Base-by-base conservation (phyloP, 2,888 invertebrate genomes). In the Deladenus siricidicola region DNA sequence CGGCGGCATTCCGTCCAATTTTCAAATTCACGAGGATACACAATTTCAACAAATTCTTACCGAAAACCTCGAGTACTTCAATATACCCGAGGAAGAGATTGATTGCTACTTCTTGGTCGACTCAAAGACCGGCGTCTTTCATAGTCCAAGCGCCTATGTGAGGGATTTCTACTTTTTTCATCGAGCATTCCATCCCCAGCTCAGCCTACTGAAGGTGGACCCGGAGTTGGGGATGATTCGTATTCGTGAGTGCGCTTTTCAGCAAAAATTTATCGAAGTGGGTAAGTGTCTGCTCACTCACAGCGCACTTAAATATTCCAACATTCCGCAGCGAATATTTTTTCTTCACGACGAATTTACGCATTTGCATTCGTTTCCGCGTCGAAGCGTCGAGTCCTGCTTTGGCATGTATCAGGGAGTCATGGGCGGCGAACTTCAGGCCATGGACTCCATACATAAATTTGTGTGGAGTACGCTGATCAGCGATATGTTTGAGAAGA, bases 321-420 rank as follows among this genome's bases (percentile, higher is more conserved):
- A 89, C 88, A 86, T 94, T 10, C 92, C 94, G 6, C 96, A 94
- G 82, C 85, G 96, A 67, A 94, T 98, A 3, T 92, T 94, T 2
- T 98, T 98, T 79, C 84, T 99, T 4, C 96, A 98, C 80, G 98
- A 99, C 78, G 98, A 99, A 80, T 84, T 99, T 8, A 93, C 94
- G 86, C 98, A 98, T 80, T 83, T 98, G 8, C 96, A 96, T 0
- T 90, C 96, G 0, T 99, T 99, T 80, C 98, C 98, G 0, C 85
- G 98, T 30, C 96, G 96, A 82, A 94, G 96, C 1, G 82, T 99
- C 0, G 98, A 99, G 81, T 89, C 93, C 0, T 94, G 98, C 80
- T 85, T 98, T 70, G 89, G 90, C 75, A 84, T 93, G 47, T 91
- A 90, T 80, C 87, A 88, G 30, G 78, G 77, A 1, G 60, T 64